phyloP scores from a whole-genome alignment of 2,888 invertebrate species.

The Agrochola circellaris region DNA sequence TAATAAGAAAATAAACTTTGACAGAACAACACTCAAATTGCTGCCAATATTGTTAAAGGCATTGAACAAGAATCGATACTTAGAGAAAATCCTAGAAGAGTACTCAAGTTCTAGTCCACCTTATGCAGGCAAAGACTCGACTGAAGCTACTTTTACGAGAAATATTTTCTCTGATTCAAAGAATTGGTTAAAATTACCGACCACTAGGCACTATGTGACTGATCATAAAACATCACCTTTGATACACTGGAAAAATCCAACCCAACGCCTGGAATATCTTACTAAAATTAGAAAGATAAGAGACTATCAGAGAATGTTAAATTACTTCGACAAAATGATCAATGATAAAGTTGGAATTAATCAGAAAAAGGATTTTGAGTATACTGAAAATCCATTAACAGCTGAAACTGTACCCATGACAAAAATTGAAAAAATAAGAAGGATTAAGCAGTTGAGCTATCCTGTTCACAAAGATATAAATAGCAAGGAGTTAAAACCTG shows the following conservation, averaged over 20 bases:
- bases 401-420: conserved; percentile 34
- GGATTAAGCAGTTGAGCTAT: conserved; percentile 18
- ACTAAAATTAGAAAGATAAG: conserved; percentile 81
- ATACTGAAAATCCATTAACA: conserved; percentile 55
- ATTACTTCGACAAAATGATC: conserved; percentile 84
- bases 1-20: conserved; percentile 73
- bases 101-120: conserved; percentile 71
- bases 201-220: conserved; percentile 73
- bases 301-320: conserved; percentile 81
- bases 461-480: background rate
- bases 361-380: conserved; percentile 57
- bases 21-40: conserved; percentile 76
- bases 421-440: conserved; percentile 18
- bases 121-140: conserved; percentile 68
- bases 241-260: conserved; percentile 74
- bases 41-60: conserved; percentile 81
- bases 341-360: conserved; percentile 71
- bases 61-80: conserved; percentile 77
- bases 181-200: conserved; percentile 75
- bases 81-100: conserved; percentile 77
- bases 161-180: conserved; percentile 73
- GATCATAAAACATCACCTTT: conserved; percentile 81
- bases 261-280: conserved; percentile 82
- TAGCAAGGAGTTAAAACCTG: background rate
- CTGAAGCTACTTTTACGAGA: conserved; percentile 72